Base-by-base conservation (phyloP, 2,797 vertebrate species). In the Trematomus bernacchii region DNA sequence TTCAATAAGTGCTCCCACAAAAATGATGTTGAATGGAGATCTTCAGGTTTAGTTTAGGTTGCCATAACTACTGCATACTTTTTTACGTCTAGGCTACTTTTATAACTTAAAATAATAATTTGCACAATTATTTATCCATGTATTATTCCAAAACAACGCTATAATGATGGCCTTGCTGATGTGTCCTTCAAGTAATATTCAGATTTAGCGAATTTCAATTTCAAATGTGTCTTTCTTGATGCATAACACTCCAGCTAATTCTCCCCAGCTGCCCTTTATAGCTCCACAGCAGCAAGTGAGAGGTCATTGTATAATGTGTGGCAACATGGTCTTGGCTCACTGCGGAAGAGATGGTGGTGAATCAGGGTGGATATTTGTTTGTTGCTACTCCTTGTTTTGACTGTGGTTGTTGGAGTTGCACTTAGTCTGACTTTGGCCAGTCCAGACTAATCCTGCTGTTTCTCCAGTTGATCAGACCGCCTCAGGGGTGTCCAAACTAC, bases 211-310 rank as follows among this genome's bases (percentile, higher is more conserved):
- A 3, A 23, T 23, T 23, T 23, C 23, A 23, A 33, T 61, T 12
- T 40, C 8, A 47, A 48, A 50, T 27, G 48, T n/a, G 15, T 37
- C 42, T 16, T 2, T 33, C 13, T 8, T 37, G 10, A n/a, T 60
- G 57, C 37, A 43, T 60, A 1, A 40, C 2, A 9, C 11, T 27
- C 30, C 10, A 27, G 54, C 5, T 12, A 18, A 58, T 58, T 42
- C 57, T 61, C 47, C 47, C 3, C 47, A 19, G 57, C 21, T 60
- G 12, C 37, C 16, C 37, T 60, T 48, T 40, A 18, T 37, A 23
- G 44, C 3, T 42, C 11, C 46, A 57, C 42, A 48, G 53, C 44
- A 48, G 66, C 27, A 69, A n/a, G 54, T 48, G 66, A 48, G 43
- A 21, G 47, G 43, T 37, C n/a, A 19, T 19, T 37, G 46, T 58